phyloP scores from a whole-genome alignment of 2,113 vertebrate species.

The Cinclus mexicanus region DNA sequence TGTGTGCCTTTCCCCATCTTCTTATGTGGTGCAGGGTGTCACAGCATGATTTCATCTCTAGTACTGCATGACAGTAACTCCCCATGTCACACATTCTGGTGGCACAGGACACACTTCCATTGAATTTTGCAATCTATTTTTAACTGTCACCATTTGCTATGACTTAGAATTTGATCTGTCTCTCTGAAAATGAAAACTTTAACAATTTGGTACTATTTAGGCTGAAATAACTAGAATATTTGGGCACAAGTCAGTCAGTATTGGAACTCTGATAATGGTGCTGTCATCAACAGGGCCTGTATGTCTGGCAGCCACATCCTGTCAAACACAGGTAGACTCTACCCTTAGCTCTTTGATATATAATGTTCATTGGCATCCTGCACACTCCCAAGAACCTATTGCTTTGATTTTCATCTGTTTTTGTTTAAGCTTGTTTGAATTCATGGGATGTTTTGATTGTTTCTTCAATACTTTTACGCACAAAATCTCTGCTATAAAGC shows the following conservation, averaged over 20 bases:
- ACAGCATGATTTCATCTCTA: neutral
- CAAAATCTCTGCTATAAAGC: conserved; percentile 18
- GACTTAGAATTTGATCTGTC: neutral
- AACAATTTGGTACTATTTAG: neutral
- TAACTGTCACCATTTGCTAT: neutral
- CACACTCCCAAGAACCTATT: neutral
- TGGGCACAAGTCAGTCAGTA: neutral
- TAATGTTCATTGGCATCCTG: neutral
- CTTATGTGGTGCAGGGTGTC: neutral
- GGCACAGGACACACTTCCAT: neutral
- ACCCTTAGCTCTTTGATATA: neutral
- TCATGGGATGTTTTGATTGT: conserved; percentile 32
- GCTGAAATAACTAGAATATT: neutral
- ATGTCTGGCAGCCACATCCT: neutral
- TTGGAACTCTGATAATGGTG: neutral
- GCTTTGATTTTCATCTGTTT: conserved; percentile 32
- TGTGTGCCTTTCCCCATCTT: neutral
- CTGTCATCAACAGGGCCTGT: neutral
- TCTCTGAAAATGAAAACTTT: neutral
- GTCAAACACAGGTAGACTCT: neutral
- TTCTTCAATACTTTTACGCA: conserved; percentile 22
- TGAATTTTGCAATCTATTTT: neutral
- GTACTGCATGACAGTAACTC: neutral
- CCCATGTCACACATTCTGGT: neutral
- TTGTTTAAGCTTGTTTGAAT: conserved; percentile 21